Base-by-base conservation (phyloP, 1,140 invertebrate species). In the Papilio aristodemus region DNA sequence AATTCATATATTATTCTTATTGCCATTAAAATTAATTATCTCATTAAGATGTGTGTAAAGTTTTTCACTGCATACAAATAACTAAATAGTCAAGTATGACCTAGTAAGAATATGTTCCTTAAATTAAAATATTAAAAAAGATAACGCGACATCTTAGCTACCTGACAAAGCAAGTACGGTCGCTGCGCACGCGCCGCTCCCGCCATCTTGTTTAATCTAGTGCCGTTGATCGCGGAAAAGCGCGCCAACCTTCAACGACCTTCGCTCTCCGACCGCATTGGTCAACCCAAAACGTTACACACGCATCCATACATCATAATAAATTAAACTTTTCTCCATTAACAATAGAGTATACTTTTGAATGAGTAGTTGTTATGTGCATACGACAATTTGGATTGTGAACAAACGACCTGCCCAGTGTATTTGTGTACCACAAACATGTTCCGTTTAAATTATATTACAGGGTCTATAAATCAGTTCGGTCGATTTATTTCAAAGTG, bases 181-280 rank as follows among this genome's bases (percentile, higher is more conserved):
- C 74, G 68, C 76, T 81, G 84, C 86, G 87, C 87, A 87, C 89
- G 87, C 87, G 86, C 85, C 89, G 80, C 82, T 84, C 81, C 85
- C 86, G 85, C 86, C 87, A 87, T 88, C 86, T 89, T 89, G 85
- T 86, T 85, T 88, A 84, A 91, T 91, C 87, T 88, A 87, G 84
- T 85, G 86, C 86, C 85, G 85, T 86, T 86, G 86, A 89, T 91
- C 88, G 88, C 87, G 88, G 88, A 91, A 90, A 90, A 90, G 87
- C 88, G 84, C 86, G 86, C 86, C 88, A 89, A 89, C 88, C 88
- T 91, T 91, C 88, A 91, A 88, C 88, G 88, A 91, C 88, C 88
- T 91, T 91, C 88, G 88, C 86, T 89, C 87, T 85, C 80, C 87
- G 85, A 87, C 85, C 86, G 81, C 71, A 76, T 73, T 71, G 70